Base-by-base conservation (phyloP, 53 echinoderm and acorn worm species). In the Astropecten irregularis region DNA sequence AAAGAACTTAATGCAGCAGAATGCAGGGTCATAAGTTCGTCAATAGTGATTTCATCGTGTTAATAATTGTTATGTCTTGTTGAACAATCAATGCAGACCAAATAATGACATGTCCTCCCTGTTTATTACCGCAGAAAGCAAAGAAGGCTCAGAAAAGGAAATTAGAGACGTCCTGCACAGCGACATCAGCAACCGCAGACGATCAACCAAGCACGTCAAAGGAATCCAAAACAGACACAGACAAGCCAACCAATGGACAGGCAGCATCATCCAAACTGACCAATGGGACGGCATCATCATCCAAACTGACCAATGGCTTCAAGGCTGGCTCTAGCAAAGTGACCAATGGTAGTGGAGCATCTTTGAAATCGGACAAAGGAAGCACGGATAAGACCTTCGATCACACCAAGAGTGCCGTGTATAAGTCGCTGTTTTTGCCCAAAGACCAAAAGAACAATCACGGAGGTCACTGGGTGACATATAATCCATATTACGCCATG, bases 401-500 rank as follows among this genome's bases (percentile, higher is more conserved):
- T 62, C 85, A 90, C 10, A 93, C 91, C 39, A 84, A 88, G 79
- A 95, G 90, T 74, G 54, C 77, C 22, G 93, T 90, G 2, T 95
- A 95, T 44, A 91, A 95, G 66, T 95, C 95, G 28, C 70, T 95
- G 49, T 95, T 95, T 73, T 47, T 93, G 15, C 31, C 91, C 21
- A 91, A 91, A 84, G 88, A 90, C 19, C 83, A 95, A 6, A 83
- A 89, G 59, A 64, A 82, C 13, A 67, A 26, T 29, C 46, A 91
- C 26, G 49, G 64, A 21, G 68, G 76, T 11, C 95, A 90, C 14
- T 95, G 95, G 95, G 95, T 95, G 25, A 95, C 95, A 8, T 95
- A 95, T 57, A 95, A 95, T 67, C 95, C 95, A 9, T 95, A 95
- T 51, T 95, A 90, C 53, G 91, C 95, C 34, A 95, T 95, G 95